Percentiles rank a stretch among this genome's conserved stretches.
These are phyloP conservation scores for Camponotus floridanus DNA, from an alignment of 1,140 invertebrate species.

Conservation along the genomic window DNA sequence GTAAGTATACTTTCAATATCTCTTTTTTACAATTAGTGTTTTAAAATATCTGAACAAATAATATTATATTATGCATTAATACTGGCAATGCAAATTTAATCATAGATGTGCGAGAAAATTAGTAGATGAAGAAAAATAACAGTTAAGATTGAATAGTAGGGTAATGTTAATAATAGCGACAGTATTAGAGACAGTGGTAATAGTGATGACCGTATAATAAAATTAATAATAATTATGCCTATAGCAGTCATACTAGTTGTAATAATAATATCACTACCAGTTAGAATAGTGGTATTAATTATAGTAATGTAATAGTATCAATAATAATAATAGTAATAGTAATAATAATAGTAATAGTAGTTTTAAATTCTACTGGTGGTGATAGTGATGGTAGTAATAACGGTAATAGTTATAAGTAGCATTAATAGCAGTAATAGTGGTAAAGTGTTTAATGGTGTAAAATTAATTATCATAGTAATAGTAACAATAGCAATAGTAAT, in stretches of 20 bases:
- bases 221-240: neutral
- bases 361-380: conserved; percentile 37
- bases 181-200: neutral
- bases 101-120: neutral
- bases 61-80: conserved; percentile 12
- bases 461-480: conserved; percentile 5
- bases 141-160: conserved; percentile 11
- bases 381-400: conserved; percentile 39
- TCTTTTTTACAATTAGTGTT: conserved; percentile 6
- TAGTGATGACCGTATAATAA: conserved; percentile 36
- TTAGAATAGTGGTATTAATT: conserved; percentile 59
- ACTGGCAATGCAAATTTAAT: conserved; percentile 12
- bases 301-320: conserved; percentile 24
- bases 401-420: conserved; percentile 27
- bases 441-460: conserved; percentile 8
- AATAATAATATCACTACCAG: neutral
- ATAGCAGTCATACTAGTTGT: neutral
- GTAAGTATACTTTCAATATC: conserved; percentile 1
- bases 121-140: conserved; percentile 4
- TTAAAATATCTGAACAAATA: conserved; percentile 23
- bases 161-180: neutral
- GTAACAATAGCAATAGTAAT: conserved; percentile 46
- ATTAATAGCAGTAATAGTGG: conserved; percentile 62
- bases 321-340: conserved; percentile 12
- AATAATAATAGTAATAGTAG: conserved; percentile 1